Percentiles rank a stretch among this genome's conserved stretches.
phyloP scores from a whole-genome alignment of 2,113 vertebrate genomes.

The Amazona vittata region DNA sequence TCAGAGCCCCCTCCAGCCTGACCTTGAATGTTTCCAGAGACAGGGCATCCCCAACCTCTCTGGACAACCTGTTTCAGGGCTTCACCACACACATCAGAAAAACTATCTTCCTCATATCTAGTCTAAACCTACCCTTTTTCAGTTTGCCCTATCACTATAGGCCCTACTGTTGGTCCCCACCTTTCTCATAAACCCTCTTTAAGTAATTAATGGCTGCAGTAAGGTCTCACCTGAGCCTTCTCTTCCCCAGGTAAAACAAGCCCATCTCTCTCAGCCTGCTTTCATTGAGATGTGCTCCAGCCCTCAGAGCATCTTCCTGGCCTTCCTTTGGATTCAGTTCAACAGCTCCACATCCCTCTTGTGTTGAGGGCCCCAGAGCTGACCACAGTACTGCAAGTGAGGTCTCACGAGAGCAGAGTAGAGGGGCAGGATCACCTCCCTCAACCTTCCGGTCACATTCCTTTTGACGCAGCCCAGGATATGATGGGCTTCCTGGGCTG shows the following conservation, averaged over 20 bases:
- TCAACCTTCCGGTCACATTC: accelerated
- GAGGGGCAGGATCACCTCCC: not conserved
- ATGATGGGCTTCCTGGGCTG: not conserved
- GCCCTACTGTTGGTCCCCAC: not conserved
- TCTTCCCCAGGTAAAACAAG: not conserved
- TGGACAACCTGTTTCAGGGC: not conserved
- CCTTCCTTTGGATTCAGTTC: accelerated
- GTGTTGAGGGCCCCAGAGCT: not conserved
- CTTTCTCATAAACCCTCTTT: not conserved
- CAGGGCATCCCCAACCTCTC: accelerated
- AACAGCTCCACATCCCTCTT: not conserved
- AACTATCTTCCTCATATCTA: not conserved
- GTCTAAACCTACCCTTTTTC: not conserved
- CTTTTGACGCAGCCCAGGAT: not conserved
- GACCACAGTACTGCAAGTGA: not conserved
- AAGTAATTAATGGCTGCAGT: not conserved
- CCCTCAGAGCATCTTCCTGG: not conserved
- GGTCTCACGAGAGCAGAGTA: not conserved
- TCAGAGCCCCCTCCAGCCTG: not conserved
- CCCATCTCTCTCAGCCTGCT: not conserved
- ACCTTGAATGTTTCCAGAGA: not conserved
- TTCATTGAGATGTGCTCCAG: not conserved
- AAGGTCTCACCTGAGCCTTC: not conserved
- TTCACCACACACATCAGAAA: accelerated
- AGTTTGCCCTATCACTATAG: not conserved